These are phyloP conservation scores for Spongilla lacustris DNA, from an alignment of 37 sponge, comb jelly and placozoan genomes.

Conservation along the genomic window DNA sequence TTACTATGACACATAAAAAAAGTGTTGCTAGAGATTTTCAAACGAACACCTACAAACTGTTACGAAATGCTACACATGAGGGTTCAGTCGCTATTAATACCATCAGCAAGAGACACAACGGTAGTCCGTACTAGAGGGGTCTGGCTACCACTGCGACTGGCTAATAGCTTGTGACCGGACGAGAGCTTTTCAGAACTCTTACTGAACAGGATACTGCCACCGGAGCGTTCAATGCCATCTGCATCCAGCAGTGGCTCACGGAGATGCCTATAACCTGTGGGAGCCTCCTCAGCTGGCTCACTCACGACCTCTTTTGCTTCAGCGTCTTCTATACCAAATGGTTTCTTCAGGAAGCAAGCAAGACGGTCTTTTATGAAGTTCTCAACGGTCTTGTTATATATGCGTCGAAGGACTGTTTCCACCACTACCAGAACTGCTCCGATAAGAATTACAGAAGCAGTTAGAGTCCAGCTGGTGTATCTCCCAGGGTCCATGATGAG, in stretches of 20 bases:
- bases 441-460: constrained; percentile 2
- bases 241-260: not conserved
- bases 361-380: not conserved
- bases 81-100: not conserved
- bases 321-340: not conserved
- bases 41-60: too few relatives aligned
- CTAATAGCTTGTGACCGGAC: not conserved
- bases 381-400: not conserved
- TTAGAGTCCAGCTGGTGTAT: constrained; percentile 15
- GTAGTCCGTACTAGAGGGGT: not conserved
- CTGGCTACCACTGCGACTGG: not conserved
- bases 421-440: constrained; percentile 2
- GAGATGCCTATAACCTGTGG: not conserved
- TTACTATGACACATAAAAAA: too few relatives aligned
- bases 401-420: constrained; percentile 8
- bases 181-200: not conserved
- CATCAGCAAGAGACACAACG: not conserved
- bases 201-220: not conserved
- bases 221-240: not conserved
- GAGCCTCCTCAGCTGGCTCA: not conserved
- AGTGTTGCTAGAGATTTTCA: too few relatives aligned
- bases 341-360: not conserved
- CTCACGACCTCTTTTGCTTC: not conserved
- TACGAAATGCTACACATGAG: not conserved
- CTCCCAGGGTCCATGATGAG: constrained; percentile 11